Conservation (phyloP, 2,113 vertebrate species). For the Siniperca knerii region DNA sequence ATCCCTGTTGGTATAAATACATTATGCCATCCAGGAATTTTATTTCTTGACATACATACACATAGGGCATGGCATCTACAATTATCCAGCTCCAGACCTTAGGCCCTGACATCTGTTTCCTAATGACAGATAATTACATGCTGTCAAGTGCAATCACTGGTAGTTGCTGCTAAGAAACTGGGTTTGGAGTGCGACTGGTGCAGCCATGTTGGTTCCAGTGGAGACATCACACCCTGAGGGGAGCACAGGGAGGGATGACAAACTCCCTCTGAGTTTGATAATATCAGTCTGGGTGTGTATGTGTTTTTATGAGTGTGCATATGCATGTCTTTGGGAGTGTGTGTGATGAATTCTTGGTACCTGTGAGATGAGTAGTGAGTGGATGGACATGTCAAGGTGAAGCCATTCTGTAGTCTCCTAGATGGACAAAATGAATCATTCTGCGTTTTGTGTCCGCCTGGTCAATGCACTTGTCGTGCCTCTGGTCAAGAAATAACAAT, state of each 20-base stretch:
- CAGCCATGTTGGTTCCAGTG: slow-evolving; percentile 53
- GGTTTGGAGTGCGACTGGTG: slow-evolving; percentile 52
- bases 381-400: neutral
- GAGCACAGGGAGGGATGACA: neutral
- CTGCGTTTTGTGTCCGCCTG: neutral
- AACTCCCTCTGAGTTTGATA: slow-evolving; percentile 27
- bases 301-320: neutral
- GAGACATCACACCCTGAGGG: slow-evolving; percentile 7
- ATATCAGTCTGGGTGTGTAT: neutral
- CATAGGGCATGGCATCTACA: slow-evolving; percentile 58
- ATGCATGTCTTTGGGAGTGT: neutral
- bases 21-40: slow-evolving; percentile 58
- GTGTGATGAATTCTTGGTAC: slow-evolving; percentile 11
- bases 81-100: slow-evolving; percentile 79
- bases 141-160: slow-evolving; percentile 92
- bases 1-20: slow-evolving; percentile 57
- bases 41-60: slow-evolving; percentile 60
- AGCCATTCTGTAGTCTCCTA: neutral
- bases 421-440: neutral
- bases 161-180: slow-evolving; percentile 87
- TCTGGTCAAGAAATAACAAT: neutral
- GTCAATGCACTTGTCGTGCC: neutral
- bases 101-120: slow-evolving; percentile 91
- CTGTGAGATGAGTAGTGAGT: neutral
- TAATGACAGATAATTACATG: slow-evolving; percentile 96